Conservation (phyloP, 2,888 invertebrate species). For the Ashinkailepas kermadecensis region DNA sequence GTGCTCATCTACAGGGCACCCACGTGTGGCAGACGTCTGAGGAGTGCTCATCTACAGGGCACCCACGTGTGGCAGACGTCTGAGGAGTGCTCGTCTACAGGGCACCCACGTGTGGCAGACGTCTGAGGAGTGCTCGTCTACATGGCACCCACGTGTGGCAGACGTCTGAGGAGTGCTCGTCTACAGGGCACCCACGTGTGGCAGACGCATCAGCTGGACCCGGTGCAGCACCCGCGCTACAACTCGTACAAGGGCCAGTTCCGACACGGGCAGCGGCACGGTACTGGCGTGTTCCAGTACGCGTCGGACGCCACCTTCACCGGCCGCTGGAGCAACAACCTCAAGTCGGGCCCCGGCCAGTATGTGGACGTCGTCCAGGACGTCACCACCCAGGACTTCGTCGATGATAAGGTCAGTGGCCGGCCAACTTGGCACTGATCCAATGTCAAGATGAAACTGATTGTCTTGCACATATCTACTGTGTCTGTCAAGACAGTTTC, state of each 20-base stretch:
- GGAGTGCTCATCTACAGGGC: not conserved
- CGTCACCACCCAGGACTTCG: not conserved
- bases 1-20: no score
- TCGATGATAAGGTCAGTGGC: slow-evolving; percentile 1
- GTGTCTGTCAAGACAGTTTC: no score
- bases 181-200: not conserved
- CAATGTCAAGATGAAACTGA: no score
- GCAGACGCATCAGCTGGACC: slow-evolving; percentile 6
- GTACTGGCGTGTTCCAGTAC: not conserved
- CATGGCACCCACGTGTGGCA: no score
- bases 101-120: no score
- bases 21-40: no score
- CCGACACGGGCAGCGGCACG: not conserved
- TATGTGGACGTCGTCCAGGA: not conserved
- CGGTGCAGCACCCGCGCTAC: not conserved
- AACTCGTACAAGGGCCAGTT: not conserved
- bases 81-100: no score
- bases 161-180: not conserved
- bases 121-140: no score
- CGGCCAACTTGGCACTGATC: no score
- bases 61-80: no score
- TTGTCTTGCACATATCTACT: no score
- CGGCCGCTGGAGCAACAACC: slow-evolving; percentile 15
- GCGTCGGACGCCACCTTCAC: not conserved
- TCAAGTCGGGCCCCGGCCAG: not conserved